These are phyloP conservation scores for Rallus crepitans DNA, from an alignment of 2,797 vertebrate genomes.

Conservation along the genomic window DNA sequence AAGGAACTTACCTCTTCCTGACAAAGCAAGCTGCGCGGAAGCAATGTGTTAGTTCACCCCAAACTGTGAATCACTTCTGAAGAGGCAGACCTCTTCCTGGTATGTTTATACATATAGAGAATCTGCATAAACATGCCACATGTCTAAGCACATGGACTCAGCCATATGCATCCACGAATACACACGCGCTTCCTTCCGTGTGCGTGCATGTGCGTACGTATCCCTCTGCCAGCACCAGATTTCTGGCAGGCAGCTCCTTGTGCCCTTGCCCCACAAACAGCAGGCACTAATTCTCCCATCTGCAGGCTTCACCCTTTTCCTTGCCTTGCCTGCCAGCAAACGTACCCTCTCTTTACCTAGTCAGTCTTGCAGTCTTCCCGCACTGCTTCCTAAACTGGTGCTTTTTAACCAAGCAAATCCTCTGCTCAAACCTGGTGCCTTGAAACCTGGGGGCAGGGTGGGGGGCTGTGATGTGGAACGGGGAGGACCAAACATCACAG, in stretches of 20 bases:
- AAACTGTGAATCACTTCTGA: neutral
- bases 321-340: conserved; percentile 74
- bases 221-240: conserved; percentile 80
- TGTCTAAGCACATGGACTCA: conserved; percentile 35
- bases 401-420: conserved; percentile 79
- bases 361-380: conserved; percentile 66
- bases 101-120: conserved; percentile 31
- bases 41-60: neutral
- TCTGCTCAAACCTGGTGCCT: conserved; percentile 48
- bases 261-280: conserved; percentile 77
- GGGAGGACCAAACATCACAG: conserved; percentile 47
- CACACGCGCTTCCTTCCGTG: conserved; percentile 2
- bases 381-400: conserved; percentile 75
- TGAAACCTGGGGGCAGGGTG: too few species aligned
- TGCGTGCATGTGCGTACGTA: neutral
- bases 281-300: conserved; percentile 83
- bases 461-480: too few species aligned
- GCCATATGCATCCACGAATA: conserved; percentile 43
- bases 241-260: conserved; percentile 81
- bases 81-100: conserved; percentile 20
- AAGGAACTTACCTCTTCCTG: neutral
- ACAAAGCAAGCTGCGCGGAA: neutral
- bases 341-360: conserved; percentile 56
- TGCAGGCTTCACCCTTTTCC: conserved; percentile 74
- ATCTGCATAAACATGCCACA: conserved; percentile 52